Evolutionary conservation across 2,113 vertebrate species (phyloP), one percentile per base, ranked within the genome.

Genomic region (Malaclemys terrapin): DNA sequence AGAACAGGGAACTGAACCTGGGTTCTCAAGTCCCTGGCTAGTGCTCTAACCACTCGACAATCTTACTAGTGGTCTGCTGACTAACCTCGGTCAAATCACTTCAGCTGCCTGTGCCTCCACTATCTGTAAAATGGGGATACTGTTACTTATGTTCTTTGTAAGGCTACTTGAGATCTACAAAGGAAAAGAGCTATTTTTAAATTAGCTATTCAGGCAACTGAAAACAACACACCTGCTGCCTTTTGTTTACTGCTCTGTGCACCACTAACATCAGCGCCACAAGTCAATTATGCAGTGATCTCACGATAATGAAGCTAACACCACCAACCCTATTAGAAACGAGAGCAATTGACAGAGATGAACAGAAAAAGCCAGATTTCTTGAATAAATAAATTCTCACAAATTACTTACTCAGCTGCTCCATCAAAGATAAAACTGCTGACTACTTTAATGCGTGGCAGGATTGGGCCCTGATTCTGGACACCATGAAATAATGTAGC

Each of bases 371-470:
- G 94, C 65, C 47, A 92, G 92, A 95, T 96, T 91, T 95, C 95
- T 96, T 93, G 89, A 96, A 97, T 96, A 97, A 97, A 96, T 96
- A 90, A 95, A 97, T 96, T 93, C 92, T 96, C 96, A 89, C 85
- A 95, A 96, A 85, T 90, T 83, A 91, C 93, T 95, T 88, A 92
- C 95, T 93, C 87, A 89, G 92, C 96, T 97, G 93, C 89, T 96
- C 94, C 96, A 97, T 96, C 94, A 96, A 91, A 92, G 96, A 97
- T 96, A 97, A 85, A 96, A 89, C 50, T 75, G 83, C 47, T 93
- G 95, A 94, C 84, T 92, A 97, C 93, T 95, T 93, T 93, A 95
- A 87, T 27, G 86, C 59, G 89, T 94, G 89, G 93, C 59, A 84
- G 92, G 85, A 97, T 91, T 91, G 95, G 94, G 89, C 94, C 95